Conservation (phyloP, 2,113 vertebrate species). For the Hippocampus mohnikei region DNA sequence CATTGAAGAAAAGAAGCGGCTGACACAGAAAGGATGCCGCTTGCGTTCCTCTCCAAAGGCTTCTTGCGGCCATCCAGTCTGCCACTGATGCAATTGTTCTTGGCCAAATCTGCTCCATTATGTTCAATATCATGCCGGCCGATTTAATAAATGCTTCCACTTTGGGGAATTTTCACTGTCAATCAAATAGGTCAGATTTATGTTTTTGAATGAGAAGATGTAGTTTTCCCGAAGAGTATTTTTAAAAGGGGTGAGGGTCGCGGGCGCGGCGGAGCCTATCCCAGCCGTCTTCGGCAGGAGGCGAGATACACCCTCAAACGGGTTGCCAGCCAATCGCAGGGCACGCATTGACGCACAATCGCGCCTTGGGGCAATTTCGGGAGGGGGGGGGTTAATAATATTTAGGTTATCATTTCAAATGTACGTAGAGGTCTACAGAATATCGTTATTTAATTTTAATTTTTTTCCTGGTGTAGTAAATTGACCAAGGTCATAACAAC, state of each 20-base stretch:
- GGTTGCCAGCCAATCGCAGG: too few species aligned
- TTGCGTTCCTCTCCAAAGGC: conserved; percentile 21
- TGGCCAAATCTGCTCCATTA: not conserved
- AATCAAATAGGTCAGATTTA: not conserved
- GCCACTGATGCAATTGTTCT: not conserved
- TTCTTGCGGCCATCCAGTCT: conserved; percentile 17
- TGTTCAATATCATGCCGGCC: not conserved
- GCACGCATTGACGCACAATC: too few species aligned
- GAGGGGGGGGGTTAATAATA: too few species aligned
- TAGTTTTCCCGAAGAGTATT: not conserved
- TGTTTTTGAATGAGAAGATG: not conserved
- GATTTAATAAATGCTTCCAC: not conserved
- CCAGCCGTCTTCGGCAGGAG: too few species aligned
- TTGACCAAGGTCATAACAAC: conserved; percentile 41
- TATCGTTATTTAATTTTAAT: not conserved
- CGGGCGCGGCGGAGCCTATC: too few species aligned
- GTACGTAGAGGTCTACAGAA: not conserved
- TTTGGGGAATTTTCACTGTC: not conserved
- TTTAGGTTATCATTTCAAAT: not conserved
- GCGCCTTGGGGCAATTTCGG: too few species aligned
- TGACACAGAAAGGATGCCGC: conserved; percentile 24
- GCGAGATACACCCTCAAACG: too few species aligned
- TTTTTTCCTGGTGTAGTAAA: conserved; percentile 7
- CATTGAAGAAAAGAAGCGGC: conserved; percentile 30
- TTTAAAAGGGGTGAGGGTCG: not conserved